Evolutionary conservation across 1,140 invertebrate species (phyloP).

Genomic region (Acromyrmex charruanus): DNA sequence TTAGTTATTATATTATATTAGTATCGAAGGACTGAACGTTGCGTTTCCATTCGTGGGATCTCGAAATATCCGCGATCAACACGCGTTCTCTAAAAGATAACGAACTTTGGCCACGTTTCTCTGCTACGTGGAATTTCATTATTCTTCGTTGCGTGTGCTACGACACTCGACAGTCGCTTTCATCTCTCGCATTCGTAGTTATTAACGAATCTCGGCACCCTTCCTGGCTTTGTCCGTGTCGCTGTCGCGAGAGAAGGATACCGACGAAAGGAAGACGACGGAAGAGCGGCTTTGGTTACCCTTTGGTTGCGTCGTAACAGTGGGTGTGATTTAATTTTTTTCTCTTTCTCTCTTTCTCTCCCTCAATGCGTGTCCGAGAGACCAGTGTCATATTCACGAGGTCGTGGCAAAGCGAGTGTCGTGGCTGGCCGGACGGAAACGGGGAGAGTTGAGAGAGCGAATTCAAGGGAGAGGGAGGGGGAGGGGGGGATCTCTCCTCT

Average conservation of each 20-base stretch:
- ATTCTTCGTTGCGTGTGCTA: constrained; percentile 7
- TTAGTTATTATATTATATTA: not conserved
- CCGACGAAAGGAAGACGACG: constrained; percentile 64
- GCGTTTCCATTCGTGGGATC: not conserved
- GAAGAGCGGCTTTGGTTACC: constrained; percentile 70
- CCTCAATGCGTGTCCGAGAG: constrained; percentile 33
- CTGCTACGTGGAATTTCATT: constrained; percentile 45
- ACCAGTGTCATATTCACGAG: constrained; percentile 74
- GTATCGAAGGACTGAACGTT: not conserved
- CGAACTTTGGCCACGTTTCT: not conserved
- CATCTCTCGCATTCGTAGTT: constrained; percentile 62
- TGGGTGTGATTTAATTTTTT: constrained; percentile 75
- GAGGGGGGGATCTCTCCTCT: constrained; percentile 33
- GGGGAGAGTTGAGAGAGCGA: constrained; percentile 60
- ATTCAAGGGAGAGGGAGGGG: constrained; percentile 58
- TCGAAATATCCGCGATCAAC: not conserved
- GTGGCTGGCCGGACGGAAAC: constrained; percentile 14
- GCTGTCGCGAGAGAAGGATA: constrained; percentile 36
- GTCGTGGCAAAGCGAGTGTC: constrained; percentile 62
- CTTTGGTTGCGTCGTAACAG: constrained; percentile 74
- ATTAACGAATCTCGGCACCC: constrained; percentile 58
- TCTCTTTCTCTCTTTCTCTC: constrained; percentile 7
- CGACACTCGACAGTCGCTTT: constrained; percentile 39
- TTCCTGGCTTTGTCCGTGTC: constrained; percentile 60
- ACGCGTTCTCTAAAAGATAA: not conserved